Evolutionary conservation across 2,888 invertebrate genomes (phyloP).

Genomic region (Hemaris fuciformis): DNA sequence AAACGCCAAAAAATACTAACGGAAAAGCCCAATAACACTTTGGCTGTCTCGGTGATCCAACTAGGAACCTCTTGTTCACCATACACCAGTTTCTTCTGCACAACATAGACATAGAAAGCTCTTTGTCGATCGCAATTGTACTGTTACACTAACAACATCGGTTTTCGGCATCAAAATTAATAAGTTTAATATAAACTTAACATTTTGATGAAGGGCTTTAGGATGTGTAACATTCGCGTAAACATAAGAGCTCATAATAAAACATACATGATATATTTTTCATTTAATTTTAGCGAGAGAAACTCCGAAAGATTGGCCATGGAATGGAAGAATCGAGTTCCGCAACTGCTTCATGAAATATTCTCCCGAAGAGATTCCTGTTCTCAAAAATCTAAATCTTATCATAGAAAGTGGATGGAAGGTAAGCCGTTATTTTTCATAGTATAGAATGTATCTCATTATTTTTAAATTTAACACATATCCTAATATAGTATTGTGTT

Average conservation of each 20-base stretch:
- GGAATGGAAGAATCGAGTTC: slow-evolving; percentile 83
- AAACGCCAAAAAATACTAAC: too few species aligned
- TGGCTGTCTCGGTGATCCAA: too few species aligned
- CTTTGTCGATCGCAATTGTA: too few species aligned
- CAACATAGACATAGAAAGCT: too few species aligned
- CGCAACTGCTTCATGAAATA: slow-evolving; percentile 85
- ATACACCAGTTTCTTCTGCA: too few species aligned
- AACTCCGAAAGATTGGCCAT: slow-evolving; percentile 86
- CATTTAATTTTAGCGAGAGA: slow-evolving; percentile 52
- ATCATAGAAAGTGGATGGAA: slow-evolving; percentile 86
- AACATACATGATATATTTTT: neutral
- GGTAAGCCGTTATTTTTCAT: slow-evolving; percentile 53
- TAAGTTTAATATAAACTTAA: too few species aligned
- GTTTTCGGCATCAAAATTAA: too few species aligned
- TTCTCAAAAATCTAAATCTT: slow-evolving; percentile 87
- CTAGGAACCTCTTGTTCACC: too few species aligned
- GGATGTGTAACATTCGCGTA: neutral
- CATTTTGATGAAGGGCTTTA: too few species aligned
- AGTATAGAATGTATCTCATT: neutral
- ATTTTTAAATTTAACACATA: neutral
- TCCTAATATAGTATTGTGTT: too few species aligned
- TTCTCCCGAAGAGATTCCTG: slow-evolving; percentile 82
- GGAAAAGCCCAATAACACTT: too few species aligned
- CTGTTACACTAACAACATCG: too few species aligned
- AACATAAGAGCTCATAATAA: neutral